Percentiles rank a stretch among this genome's conserved stretches.
These are phyloP conservation scores for Drosophila paulistorum DNA, from an alignment of 1,140 invertebrate genomes.

Conservation along the genomic window DNA sequence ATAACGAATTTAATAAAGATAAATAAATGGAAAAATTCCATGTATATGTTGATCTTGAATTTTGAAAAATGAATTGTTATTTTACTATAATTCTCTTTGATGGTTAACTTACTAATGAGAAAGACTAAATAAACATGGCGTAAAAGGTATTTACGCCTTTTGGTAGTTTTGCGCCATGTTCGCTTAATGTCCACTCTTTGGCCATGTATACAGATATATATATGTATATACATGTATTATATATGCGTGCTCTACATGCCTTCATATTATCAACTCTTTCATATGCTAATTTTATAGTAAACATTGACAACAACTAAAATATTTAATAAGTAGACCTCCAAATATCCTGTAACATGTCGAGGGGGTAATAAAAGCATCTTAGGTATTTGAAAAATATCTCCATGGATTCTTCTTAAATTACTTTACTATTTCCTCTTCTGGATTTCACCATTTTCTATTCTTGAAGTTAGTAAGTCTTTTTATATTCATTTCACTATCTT, in stretches of 20 bases:
- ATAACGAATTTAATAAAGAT: too few relatives aligned
- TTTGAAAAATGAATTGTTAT: too few relatives aligned
- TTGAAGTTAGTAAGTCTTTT: too few relatives aligned
- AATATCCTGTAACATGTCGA: background rate
- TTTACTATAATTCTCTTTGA: background rate
- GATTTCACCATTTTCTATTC: too few relatives aligned
- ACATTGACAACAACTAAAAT: slow-evolving; percentile 40
- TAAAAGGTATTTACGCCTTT: slow-evolving; percentile 13
- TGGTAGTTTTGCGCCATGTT: slow-evolving; percentile 4
- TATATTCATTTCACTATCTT: too few relatives aligned
- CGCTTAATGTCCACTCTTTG: slow-evolving; percentile 5
- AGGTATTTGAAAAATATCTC: too few relatives aligned
- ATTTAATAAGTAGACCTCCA: background rate
- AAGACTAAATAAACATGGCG: background rate
- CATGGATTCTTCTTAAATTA: too few relatives aligned
- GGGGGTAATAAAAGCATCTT: background rate
- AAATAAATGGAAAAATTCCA: too few relatives aligned
- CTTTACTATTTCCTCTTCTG: too few relatives aligned
- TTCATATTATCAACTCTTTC: slow-evolving; percentile 39
- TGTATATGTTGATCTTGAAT: too few relatives aligned
- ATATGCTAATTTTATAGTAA: slow-evolving; percentile 63
- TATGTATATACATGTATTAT: background rate
- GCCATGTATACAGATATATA: background rate
- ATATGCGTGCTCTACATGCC: slow-evolving; percentile 6
- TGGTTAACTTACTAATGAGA: background rate